Evolutionary conservation across 2,888 invertebrate species (phyloP).

Genomic region (Pogonocherus hispidulus): DNA sequence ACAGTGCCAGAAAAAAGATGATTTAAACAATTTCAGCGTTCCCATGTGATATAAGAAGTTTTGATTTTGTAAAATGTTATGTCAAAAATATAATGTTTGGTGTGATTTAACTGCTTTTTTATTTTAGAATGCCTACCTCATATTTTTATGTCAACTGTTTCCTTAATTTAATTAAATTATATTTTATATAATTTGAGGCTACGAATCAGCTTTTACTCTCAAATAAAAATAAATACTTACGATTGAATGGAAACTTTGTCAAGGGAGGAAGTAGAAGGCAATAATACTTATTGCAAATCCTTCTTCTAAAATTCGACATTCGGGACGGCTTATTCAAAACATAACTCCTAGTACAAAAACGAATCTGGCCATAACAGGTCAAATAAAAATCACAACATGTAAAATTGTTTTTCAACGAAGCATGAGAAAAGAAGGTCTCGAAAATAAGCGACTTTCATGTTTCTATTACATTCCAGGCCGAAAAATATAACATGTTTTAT

Average conservation of each 20-base stretch:
- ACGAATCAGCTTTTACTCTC: neutral
- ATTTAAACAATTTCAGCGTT: too few species aligned
- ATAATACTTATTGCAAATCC: neutral
- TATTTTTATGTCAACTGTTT: too few species aligned
- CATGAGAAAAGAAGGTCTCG: neutral
- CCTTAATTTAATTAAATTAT: too few species aligned
- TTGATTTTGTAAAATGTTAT: too few species aligned
- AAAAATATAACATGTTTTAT: neutral
- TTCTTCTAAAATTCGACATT: neutral
- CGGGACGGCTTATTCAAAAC: slow-evolving; percentile 2
- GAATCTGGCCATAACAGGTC: neutral
- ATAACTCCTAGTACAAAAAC: neutral
- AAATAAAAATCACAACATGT: slow-evolving; percentile 3
- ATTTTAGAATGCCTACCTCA: too few species aligned
- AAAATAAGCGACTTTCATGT: too few species aligned
- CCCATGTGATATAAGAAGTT: too few species aligned
- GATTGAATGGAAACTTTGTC: neutral
- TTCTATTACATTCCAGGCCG: neutral
- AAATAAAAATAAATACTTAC: neutral
- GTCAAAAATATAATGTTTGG: too few species aligned
- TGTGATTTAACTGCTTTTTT: too few species aligned
- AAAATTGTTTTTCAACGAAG: neutral
- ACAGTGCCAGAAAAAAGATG: too few species aligned
- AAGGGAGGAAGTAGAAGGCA: neutral
- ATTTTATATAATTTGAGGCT: too few species aligned